Evolutionary conservation across 2,113 vertebrate species (phyloP).

Genomic region (Eulemur macaco): DNA sequence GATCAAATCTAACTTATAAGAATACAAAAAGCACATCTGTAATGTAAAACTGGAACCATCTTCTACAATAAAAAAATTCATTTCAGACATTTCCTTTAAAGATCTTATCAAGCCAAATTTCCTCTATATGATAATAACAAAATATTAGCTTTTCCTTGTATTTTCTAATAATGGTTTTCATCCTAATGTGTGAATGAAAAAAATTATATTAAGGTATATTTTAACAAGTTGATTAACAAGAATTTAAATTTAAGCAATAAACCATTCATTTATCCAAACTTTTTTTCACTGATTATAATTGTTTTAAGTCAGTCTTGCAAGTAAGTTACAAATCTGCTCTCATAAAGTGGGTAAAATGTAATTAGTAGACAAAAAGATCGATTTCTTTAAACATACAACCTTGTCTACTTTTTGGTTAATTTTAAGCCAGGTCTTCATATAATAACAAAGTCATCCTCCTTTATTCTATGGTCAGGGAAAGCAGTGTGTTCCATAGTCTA

Average conservation of each 20-base stretch:
- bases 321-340: neutral
- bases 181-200: neutral
- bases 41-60: neutral
- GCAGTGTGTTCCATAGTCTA: neutral
- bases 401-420: neutral
- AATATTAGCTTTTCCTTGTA: neutral
- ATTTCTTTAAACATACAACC: neutral
- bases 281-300: neutral
- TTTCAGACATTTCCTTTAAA: constrained; percentile 25
- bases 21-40: neutral
- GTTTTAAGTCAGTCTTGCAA: neutral
- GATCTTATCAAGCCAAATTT: neutral
- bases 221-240: constrained; percentile 27
- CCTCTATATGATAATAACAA: neutral
- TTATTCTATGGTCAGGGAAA: neutral
- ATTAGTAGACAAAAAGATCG: neutral
- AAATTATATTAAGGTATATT: constrained; percentile 4
- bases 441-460: neutral
- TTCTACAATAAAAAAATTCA: neutral
- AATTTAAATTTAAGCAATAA: neutral
- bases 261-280: neutral
- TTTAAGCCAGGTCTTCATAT: neutral
- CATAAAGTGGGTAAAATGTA: neutral
- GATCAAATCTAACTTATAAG: neutral
- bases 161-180: constrained; percentile 31